Percentiles rank a stretch among this genome's conserved stretches.
Conservation (phyloP, 2,113 vertebrate genomes). For the Saccopteryx leptura region DNA sequence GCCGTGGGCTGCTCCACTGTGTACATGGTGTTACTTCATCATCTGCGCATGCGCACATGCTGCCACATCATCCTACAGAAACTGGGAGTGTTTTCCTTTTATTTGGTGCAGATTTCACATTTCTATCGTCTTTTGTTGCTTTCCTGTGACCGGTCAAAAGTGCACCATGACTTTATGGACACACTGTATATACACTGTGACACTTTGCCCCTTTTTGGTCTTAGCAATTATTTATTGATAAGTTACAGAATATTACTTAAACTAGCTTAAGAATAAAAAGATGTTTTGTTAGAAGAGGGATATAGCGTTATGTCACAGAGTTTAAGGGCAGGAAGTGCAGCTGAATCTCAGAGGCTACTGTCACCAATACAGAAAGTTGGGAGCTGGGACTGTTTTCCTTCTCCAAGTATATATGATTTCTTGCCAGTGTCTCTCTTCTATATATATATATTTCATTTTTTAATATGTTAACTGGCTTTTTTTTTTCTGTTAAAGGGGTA, state of each 20-base stretch:
- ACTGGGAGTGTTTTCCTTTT: too few relatives aligned
- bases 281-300: conserved; percentile 3
- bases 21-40: too few relatives aligned
- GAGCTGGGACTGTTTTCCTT: not conserved
- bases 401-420: not conserved
- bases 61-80: too few relatives aligned
- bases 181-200: not conserved
- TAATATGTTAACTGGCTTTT: conserved; percentile 31
- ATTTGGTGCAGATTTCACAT: too few relatives aligned
- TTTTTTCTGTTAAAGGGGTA: conserved; percentile 9
- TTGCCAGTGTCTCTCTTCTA: not conserved
- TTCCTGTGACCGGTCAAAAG: too few relatives aligned
- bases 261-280: conserved; percentile 33
- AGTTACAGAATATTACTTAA: conserved; percentile 44
- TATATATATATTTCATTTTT: not conserved
- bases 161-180: too few relatives aligned
- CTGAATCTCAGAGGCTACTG: not conserved
- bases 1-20: too few relatives aligned
- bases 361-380: not conserved
- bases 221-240: conserved; percentile 44
- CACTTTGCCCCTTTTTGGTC: not conserved
- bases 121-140: too few relatives aligned
- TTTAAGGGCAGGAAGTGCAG: not conserved
- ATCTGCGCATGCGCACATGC: too few relatives aligned
- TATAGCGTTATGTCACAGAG: conserved; percentile 20